phyloP scores from a whole-genome alignment of 2,113 vertebrate genomes.

The Tragelaphus strepsiceros region DNA sequence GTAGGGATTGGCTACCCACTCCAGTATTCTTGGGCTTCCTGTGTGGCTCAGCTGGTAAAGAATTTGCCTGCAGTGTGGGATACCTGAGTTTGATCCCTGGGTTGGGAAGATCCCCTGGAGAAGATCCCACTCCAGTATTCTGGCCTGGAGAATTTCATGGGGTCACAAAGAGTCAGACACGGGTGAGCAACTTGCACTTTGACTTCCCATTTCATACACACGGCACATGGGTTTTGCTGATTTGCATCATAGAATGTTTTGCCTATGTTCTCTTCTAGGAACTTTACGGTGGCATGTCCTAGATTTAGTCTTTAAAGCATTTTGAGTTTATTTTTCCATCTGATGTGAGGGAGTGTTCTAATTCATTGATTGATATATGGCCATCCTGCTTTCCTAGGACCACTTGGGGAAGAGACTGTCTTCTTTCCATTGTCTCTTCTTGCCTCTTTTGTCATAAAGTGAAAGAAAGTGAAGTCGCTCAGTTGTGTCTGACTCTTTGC shows the following conservation, averaged over 20 bases:
- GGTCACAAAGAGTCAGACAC: not conserved
- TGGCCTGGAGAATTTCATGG: not conserved
- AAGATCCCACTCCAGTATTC: not conserved
- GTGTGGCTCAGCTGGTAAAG: not conserved
- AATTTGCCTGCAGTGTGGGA: not conserved
- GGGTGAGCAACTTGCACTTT: not conserved
- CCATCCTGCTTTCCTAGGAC: not conserved
- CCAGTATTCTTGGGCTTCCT: not conserved
- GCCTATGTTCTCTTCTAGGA: not conserved
- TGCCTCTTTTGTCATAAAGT: not conserved
- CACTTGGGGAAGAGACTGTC: not conserved
- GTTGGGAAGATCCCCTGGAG: not conserved
- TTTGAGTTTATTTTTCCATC: not conserved
- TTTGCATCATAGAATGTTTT: not conserved
- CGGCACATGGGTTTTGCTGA: rapidly evolving
- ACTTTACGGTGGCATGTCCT: not conserved
- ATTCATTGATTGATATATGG: not conserved
- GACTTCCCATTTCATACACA: not conserved
- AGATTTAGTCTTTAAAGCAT: not conserved
- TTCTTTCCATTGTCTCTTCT: not conserved
- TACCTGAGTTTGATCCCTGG: not conserved
- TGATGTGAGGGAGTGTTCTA: not conserved
- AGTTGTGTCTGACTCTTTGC: too few species aligned
- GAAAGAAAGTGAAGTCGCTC: not conserved
- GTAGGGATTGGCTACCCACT: not conserved